Conservation (phyloP, 2,797 vertebrate genomes). For the Orestias chungarensis region DNA sequence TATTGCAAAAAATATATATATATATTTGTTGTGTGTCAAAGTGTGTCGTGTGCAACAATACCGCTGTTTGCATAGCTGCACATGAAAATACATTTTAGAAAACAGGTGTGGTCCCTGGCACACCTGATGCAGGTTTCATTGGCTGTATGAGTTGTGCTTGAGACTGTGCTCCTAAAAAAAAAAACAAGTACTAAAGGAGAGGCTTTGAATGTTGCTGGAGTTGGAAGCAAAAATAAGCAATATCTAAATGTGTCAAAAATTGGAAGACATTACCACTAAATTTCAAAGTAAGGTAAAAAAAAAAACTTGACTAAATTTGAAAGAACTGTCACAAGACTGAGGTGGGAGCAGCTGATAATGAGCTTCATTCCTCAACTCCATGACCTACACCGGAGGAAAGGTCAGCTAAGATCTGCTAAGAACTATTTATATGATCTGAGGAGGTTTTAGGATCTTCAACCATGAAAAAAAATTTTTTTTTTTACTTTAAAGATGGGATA, state of each 20-base stretch:
- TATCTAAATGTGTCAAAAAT: not conserved
- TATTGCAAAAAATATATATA: too few species aligned
- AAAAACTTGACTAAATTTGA: not conserved
- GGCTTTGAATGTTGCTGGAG: not conserved
- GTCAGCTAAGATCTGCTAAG: not conserved
- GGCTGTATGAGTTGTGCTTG: not conserved
- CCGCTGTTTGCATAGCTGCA: not conserved
- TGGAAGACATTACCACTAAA: too few species aligned
- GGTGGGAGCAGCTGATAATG: not conserved
- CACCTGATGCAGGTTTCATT: not conserved
- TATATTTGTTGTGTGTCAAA: too few species aligned
- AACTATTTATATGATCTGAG: not conserved
- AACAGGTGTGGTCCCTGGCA: not conserved
- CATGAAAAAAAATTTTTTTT: too few species aligned
- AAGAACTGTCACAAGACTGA: not conserved
- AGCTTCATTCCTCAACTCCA: not conserved
- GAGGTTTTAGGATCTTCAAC: not conserved
- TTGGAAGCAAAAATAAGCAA: not conserved
- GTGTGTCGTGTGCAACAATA: too few species aligned
- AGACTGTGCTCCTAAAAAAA: not conserved
- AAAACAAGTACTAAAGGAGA: not conserved
- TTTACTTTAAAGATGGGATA: too few species aligned
- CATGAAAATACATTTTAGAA: not conserved
- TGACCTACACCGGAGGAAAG: not conserved
- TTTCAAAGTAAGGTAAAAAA: too few species aligned